phyloP scores from a whole-genome alignment of 2,888 invertebrate species.

The Ornithoptera priamus region DNA sequence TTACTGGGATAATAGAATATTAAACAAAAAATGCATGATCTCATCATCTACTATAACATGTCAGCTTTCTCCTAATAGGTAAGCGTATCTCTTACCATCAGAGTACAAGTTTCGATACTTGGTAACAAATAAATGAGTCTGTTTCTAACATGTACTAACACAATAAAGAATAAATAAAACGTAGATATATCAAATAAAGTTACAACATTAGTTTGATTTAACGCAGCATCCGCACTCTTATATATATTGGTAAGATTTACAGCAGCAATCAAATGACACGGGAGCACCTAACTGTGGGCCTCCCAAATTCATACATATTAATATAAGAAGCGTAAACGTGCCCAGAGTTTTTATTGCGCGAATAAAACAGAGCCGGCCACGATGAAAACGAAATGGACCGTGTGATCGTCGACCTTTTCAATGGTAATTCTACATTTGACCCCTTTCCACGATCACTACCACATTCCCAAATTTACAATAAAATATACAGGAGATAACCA shows the following conservation, averaged over 20 bases:
- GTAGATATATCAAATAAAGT: no score
- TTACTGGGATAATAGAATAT: no score
- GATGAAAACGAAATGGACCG: conserved; percentile 59
- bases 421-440: conserved; percentile 50
- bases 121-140: no score
- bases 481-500: background rate
- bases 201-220: no score
- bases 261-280: conserved; percentile 33
- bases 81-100: no score
- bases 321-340: conserved; percentile 52
- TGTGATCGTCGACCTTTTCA: conserved; percentile 51
- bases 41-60: no score
- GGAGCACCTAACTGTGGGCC: conserved; percentile 44
- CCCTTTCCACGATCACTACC: conserved; percentile 30
- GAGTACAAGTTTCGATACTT: no score
- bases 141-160: no score
- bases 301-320: conserved; percentile 66
- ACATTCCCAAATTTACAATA: conserved; percentile 27
- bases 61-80: no score
- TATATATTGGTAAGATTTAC: conserved; percentile 9
- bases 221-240: background rate
- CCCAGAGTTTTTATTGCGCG: conserved; percentile 53
- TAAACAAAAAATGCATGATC: no score
- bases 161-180: no score
- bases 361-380: conserved; percentile 56